These are phyloP conservation scores for Bolinopsis microptera DNA, from an alignment of 37 sponge, comb jelly and placozoan species.

Conservation along the genomic window DNA sequence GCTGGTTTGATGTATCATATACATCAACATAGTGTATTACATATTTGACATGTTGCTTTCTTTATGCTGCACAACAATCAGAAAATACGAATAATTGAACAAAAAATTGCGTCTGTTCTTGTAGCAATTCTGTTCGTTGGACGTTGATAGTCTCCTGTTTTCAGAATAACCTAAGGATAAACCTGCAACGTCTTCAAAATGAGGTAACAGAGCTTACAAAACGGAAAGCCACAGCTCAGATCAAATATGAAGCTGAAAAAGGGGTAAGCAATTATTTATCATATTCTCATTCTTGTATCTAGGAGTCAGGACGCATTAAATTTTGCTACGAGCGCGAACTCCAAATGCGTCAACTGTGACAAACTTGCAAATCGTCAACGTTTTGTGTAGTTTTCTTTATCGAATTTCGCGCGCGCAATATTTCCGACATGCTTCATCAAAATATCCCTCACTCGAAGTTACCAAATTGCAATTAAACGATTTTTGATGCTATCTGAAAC, in stretches of 20 bases:
- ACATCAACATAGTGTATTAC: no score
- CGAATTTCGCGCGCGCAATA: background rate
- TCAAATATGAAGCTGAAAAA: constrained; percentile 62
- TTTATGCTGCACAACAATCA: no score
- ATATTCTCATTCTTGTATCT: background rate
- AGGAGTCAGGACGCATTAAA: no score
- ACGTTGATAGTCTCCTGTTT: no score
- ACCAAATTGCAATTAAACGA: no score
- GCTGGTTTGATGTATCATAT: no score
- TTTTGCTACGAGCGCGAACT: background rate
- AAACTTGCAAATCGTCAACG: background rate
- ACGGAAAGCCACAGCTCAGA: constrained; percentile 18
- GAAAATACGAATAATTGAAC: no score
- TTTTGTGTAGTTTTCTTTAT: background rate
- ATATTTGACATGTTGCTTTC: no score
- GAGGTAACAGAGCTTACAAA: constrained; percentile 11
- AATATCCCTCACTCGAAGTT: no score
- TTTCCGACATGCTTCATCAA: background rate
- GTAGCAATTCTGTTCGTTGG: no score
- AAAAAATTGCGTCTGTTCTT: no score
- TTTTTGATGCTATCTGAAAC: no score
- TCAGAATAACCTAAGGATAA: constrained; percentile 58
- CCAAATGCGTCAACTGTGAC: background rate
- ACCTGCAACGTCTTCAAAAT: constrained; percentile 3
- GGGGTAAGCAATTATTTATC: background rate